Base-by-base conservation (phyloP, 2,888 invertebrate genomes). In the Bombyx huttoni region DNA sequence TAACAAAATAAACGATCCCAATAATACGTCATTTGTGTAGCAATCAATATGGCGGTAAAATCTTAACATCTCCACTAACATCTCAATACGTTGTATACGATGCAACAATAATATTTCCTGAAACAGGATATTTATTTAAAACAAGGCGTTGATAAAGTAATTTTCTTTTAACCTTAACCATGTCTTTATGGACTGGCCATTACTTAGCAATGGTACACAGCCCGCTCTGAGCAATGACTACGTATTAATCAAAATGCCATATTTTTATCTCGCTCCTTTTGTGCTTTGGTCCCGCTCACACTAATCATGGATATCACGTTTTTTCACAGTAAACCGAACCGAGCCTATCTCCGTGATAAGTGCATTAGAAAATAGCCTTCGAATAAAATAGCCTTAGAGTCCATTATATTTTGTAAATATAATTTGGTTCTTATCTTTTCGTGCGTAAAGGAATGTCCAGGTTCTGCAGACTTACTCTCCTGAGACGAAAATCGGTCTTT, bases 101-200 rank as follows among this genome's bases (percentile, higher is more conserved):
- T 83, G 86, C 77, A 86, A 85, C 84, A 81, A 87, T 82, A 87
- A 88, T 88, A 88, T 82, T 87, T 87, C 87, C 88, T 86, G 86
- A 88, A 88, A 88, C 86, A 81, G 86, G 84, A 86, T 87, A 87
- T 88, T 88, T 88, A 87, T 87, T 88, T 84, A 84, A 88, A 88
- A 87, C 86, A 86, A 87, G 88, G 85, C 87, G 88, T 86, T 88
- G 88, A 88, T 88, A 87, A 87, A 88, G 87, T 88, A 88, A 88
- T 88, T 87, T 88, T 87, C 86, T 88, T 88, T 87, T 86, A 87
- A 87, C 88, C 87, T 87, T 87, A 86, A 86, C 85, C 88, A 83
- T 87, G 87, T 88, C 87, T 86, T 88, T 85, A 87, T 87, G 87
- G 88, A 86, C 82, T 83, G 88, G 87, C 82, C 87, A 88, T 87